Evolutionary conservation across 2,888 invertebrate species (phyloP), one percentile per base, ranked within the genome.

Genomic region (Torymus aiolomorphi): DNA sequence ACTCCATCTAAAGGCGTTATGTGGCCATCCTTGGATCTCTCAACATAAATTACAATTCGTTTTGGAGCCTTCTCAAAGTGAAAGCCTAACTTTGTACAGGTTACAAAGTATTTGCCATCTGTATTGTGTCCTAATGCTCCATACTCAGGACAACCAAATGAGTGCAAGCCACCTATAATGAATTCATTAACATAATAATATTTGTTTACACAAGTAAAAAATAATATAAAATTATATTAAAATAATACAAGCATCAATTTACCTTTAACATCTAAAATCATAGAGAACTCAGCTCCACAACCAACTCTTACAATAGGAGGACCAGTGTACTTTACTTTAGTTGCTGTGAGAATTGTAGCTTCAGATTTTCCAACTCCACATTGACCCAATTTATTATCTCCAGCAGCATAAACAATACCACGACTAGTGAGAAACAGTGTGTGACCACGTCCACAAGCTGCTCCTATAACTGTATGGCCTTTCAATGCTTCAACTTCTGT

Each of bases 101-200:
- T 96, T 79, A 97, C 95, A 91, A 98, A 97, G 90, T 96, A 98
- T 90, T 97, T 97, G 24, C 98, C 98, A 90, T 98, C 98, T 0
- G 97, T 96, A 90, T 98, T 98, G 90, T 98, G 97, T 31, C 98
- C 97, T 67, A 97, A 90, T 86, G 97, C 97, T 0, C 98, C 98
- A 88, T 96, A 97, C 87, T 98, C 98, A 0, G 98, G 98, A 85
- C 96, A 92, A 0, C 98, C 98, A 88, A 98, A 98, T 0, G 97
- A 96, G 89, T 97, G 96, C 70, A 98, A 91, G 77, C 95, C 95
- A 2, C 98, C 82, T 82, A 57, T 18, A 69, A 71, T 57, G 42
- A 56, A 51, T 13, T n/a, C 12, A 12, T 20, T 56, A 70, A 13
- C 52, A 20, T 63, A 56, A 67, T 24, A 49, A 61, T 42, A 24